phyloP scores from a whole-genome alignment of 2,888 invertebrate species.

The Saturnia pavonia region DNA sequence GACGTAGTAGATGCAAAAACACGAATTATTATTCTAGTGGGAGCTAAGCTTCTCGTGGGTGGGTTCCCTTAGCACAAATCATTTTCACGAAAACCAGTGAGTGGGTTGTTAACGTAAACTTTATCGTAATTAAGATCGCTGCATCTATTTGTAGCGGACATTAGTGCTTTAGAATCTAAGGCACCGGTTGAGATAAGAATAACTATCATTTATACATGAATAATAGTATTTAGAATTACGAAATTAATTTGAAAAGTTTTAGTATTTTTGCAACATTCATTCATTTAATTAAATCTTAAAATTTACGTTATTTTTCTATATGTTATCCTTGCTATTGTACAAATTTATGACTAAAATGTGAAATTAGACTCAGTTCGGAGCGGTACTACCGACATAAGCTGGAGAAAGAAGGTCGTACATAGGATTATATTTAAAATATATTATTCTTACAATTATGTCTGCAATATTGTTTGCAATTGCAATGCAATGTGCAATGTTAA shows the following conservation, averaged over 20 bases:
- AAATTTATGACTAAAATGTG: neutral
- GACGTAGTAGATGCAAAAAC: neutral
- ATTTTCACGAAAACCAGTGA: neutral
- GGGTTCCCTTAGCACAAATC: neutral
- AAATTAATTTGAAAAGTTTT: neutral
- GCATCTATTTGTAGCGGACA: neutral
- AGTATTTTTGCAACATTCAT: too few relatives aligned
- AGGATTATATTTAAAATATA: constrained; percentile 1
- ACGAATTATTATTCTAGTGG: constrained; percentile 15
- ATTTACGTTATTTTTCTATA: too few relatives aligned
- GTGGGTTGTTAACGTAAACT: neutral
- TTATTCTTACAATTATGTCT: too few relatives aligned
- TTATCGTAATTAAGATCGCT: constrained; percentile 7
- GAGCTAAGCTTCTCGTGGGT: constrained; percentile 18
- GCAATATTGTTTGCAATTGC: too few relatives aligned
- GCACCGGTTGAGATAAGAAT: neutral
- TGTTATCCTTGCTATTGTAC: too few relatives aligned
- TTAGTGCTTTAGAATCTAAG: neutral
- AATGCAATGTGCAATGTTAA: neutral
- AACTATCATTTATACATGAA: neutral
- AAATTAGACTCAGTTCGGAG: neutral
- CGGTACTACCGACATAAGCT: too few relatives aligned
- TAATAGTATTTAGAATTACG: too few relatives aligned
- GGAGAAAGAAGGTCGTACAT: neutral
- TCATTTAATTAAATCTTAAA: too few relatives aligned